Evolutionary conservation across 2,113 vertebrate species (phyloP), one percentile per base, ranked within the genome.

Genomic region (Peromyscus californicus): DNA sequence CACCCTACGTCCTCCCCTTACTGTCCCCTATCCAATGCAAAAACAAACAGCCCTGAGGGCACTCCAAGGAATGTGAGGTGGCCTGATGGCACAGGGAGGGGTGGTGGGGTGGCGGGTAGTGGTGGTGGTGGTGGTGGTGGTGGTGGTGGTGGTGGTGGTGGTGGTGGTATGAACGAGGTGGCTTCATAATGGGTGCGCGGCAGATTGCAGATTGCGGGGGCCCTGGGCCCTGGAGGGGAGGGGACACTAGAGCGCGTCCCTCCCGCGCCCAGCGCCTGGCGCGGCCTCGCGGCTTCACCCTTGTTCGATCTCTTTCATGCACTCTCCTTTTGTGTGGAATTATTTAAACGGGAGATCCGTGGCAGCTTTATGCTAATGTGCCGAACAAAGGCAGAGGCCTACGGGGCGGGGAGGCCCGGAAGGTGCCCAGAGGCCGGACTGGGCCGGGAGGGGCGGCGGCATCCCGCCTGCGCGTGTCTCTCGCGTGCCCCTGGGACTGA

Each of bases 281-380:
- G 51, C 92, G 74, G 97, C 97, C 96, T 96, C 92, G 82, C 85
- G 75, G 95, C 90, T 89, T 93, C 97, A 45, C 89, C 98, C 98
- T 98, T 96, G 97, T 97, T 97, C 94, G 90, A 92, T 88, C 97
- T 94, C 98, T 98, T 98, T 98, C 98, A 97, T 82, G 97, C 97
- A 65, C 97, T 92, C 93, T 95, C 89, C 98, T 98, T 98, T 98
- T 98, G 97, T 99, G 99, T 98, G 99, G 99, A 99, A 99, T 99
- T 99, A 99, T 99, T 99, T 99, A 98, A 99, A 99, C 99, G 98
- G 98, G 98, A 98, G 98, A 99, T 99, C 99, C 99, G 96, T 96
- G 98, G 99, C 99, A 99, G 99, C 99, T 99, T 99, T 99, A 99
- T 99, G 99, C 99, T 99, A 99, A 99, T 99, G 93, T 97, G 95